phyloP scores from a whole-genome alignment of 2,888 invertebrate genomes.

The Torymus auratus region DNA sequence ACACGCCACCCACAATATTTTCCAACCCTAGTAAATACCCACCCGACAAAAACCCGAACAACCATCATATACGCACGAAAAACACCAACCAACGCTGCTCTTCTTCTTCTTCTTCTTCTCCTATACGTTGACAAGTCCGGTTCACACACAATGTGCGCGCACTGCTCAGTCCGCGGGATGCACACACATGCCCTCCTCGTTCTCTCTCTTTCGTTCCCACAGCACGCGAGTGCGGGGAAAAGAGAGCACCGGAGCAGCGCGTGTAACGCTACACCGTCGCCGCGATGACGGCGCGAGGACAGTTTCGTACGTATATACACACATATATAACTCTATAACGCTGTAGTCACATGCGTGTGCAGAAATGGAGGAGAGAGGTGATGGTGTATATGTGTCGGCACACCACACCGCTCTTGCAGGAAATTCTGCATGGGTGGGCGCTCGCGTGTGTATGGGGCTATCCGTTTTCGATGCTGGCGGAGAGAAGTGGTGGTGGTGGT shows the following conservation, averaged over 20 bases:
- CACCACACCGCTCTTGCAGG: constrained; percentile 60
- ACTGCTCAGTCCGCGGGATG: constrained; percentile 14
- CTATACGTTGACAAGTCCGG: constrained; percentile 53
- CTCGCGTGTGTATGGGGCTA: not conserved
- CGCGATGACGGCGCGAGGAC: constrained; percentile 15
- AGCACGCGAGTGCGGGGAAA: constrained; percentile 25
- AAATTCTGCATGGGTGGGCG: constrained; percentile 69
- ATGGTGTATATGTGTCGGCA: not conserved
- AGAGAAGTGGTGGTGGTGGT: not conserved
- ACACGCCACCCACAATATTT: too few species aligned
- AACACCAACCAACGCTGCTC: too few species aligned
- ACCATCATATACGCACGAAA: not conserved
- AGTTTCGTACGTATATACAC: constrained; percentile 21
- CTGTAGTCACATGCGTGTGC: too few species aligned
- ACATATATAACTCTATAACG: too few species aligned
- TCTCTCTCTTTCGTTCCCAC: constrained; percentile 50
- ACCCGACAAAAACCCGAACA: not conserved
- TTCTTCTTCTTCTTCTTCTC: too few species aligned
- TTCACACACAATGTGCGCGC: constrained; percentile 44
- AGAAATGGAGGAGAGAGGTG: too few species aligned
- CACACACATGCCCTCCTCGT: too few species aligned
- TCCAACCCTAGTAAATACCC: not conserved
- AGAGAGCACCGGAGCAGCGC: constrained; percentile 27
- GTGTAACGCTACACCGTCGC: constrained; percentile 54
- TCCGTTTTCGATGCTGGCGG: not conserved